Evolutionary conservation across 1,140 invertebrate species (phyloP).

Genomic region (Bombus pascuorum): DNA sequence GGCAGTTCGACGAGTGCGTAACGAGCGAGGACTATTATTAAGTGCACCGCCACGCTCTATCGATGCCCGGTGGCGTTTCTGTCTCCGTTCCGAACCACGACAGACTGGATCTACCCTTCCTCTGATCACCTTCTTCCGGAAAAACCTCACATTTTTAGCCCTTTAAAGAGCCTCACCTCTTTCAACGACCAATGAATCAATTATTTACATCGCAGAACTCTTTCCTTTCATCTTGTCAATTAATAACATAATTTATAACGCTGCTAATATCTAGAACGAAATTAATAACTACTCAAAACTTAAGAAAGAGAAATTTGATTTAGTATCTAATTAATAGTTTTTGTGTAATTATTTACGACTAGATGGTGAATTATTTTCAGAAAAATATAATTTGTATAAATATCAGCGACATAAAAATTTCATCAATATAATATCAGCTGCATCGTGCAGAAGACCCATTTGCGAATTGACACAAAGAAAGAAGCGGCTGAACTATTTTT

Average conservation of each 20-base stretch:
- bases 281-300: not conserved
- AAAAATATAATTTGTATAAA: too few relatives aligned
- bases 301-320: not conserved
- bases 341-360: not conserved
- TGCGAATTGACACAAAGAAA: not conserved
- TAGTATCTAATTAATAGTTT: not conserved
- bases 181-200: not conserved
- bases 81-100: constrained; percentile 14
- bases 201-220: not conserved
- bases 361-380: too few relatives aligned
- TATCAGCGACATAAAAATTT: too few relatives aligned
- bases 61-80: constrained; percentile 52
- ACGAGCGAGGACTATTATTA: constrained; percentile 66
- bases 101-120: constrained; percentile 3
- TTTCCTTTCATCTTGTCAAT: not conserved
- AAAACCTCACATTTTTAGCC: not conserved
- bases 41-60: constrained; percentile 56
- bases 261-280: too few relatives aligned
- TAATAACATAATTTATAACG: not conserved
- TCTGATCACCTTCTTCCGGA: not conserved
- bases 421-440: too few relatives aligned
- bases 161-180: not conserved
- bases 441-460: not conserved
- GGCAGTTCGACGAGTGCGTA: constrained; percentile 66
- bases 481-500: not conserved